A percentile compares a stretch with the other conserved stretches of the same genome.
Evolutionary conservation across 2,888 invertebrate genomes (phyloP).

Genomic region (Colostygia pectinataria): DNA sequence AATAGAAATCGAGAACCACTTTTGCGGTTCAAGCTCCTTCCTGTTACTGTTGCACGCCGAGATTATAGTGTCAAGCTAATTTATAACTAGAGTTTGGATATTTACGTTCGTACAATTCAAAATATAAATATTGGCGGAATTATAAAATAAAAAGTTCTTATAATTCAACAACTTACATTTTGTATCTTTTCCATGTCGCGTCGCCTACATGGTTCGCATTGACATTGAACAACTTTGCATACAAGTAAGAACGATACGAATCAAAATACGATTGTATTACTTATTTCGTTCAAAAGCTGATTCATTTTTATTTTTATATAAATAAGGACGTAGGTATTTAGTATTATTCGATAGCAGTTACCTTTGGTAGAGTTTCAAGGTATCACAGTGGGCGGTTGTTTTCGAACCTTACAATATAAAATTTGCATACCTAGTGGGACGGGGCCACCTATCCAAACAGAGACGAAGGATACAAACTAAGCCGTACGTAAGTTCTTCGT

Average conservation of each 20-base stretch:
- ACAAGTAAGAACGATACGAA: constrained; percentile 19
- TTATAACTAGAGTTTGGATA: not conserved
- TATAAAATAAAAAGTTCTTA: too few species aligned
- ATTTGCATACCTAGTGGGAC: constrained; percentile 38
- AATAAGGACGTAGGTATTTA: constrained; percentile 14
- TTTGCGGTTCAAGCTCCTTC: constrained; percentile 5
- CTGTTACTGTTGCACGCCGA: not conserved
- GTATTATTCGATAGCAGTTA: constrained; percentile 31
- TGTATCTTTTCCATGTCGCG: constrained; percentile 19
- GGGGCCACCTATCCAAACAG: constrained; percentile 39
- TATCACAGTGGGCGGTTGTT: constrained; percentile 32
- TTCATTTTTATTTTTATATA: constrained; percentile 27
- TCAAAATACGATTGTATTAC: constrained; percentile 23
- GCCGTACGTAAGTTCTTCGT: not conserved
- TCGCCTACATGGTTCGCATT: constrained; percentile 25
- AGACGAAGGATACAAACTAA: constrained; percentile 16
- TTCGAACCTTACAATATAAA: constrained; percentile 32
- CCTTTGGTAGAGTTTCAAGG: constrained; percentile 31
- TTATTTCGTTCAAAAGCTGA: constrained; percentile 22
- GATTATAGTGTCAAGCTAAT: not conserved
- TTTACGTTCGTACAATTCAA: too few species aligned
- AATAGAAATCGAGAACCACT: constrained; percentile 20
- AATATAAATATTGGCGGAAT: too few species aligned
- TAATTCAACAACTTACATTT: not conserved
- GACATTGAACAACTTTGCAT: constrained; percentile 28